phyloP scores from a whole-genome alignment of 2,797 vertebrate species.

The Pagetopsis macropterus region DNA sequence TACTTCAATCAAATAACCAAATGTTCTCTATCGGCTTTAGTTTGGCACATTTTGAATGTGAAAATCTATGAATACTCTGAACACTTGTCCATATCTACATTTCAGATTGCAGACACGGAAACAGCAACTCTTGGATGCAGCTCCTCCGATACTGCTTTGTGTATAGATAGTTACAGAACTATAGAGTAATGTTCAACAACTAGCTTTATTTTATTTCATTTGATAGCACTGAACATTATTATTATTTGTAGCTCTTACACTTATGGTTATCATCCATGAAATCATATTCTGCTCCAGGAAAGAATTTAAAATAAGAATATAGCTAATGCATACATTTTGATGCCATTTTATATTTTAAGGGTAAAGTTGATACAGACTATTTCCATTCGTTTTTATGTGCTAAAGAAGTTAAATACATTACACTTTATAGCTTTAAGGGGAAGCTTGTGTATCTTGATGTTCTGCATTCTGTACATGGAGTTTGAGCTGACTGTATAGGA shows the following conservation, averaged over 20 bases:
- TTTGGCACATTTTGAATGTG: no score
- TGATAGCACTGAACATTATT: neutral
- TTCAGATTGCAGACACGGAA: conserved; percentile 36
- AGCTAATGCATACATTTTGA: neutral
- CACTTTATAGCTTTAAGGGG: neutral
- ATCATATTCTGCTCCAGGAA: neutral
- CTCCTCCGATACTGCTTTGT: conserved; percentile 13
- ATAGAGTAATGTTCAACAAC: conserved; percentile 2
- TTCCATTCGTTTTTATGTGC: neutral
- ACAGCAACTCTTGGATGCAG: neutral
- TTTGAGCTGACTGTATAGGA: conserved; percentile 18
- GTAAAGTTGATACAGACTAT: neutral
- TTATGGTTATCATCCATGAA: neutral
- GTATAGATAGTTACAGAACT: neutral
- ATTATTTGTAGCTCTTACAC: neutral
- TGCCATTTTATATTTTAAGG: neutral
- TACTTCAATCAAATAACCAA: no score
- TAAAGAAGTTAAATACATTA: conserved; percentile 1
- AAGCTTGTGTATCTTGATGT: neutral
- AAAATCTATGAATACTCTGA: neutral
- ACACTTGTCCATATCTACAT: conserved; percentile 3
- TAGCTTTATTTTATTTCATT: neutral
- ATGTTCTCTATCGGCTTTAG: no score
- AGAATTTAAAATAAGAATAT: neutral
- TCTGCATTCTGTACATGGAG: neutral